Evolutionary conservation across 2,113 vertebrate genomes (phyloP), one percentile per base, ranked within the genome.

Genomic region (Nyctibius bracteatus): DNA sequence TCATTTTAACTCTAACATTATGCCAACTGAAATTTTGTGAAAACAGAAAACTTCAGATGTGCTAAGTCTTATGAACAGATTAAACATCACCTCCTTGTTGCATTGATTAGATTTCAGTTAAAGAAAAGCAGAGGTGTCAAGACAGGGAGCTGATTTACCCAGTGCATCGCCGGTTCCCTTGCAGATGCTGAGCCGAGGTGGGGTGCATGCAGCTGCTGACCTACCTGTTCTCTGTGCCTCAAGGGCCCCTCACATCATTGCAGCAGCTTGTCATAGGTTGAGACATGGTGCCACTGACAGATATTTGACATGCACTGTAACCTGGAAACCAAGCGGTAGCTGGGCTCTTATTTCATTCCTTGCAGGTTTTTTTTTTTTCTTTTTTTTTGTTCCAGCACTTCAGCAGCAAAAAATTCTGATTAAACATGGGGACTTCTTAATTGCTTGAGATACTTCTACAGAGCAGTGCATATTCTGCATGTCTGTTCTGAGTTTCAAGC

Each of bases 201-300:
- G 84, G 67, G 67, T 79, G 61, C 97, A 96, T 95, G 96, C 97
- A 94, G 67, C 92, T 73, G 92, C 92, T 97, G 97, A 98, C 98
- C 98, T 98, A 98, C 98, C 98, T 98, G 98, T 95, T 97, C 97
- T 68, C 67, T 97, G 94, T 86, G 96, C 96, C 97, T 98, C 96
- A 98, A 80, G 96, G 97, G 97, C 95, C 98, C 96, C 97, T 98
- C 97, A 96, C 81, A 94, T 97, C 92, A 82, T 59, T 93, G 92
- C 82, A 91, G 95, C 97, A 96, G 97, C 96, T 97, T 95, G 97
- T 97, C 98, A 97, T 59, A 92, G 78, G 90, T 65, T 96, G 95
- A 78, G 81, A 97, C 97, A 92, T 96, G 98, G 92, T 98, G 96
- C 81, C 96, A 97, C 92, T 96, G 95, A 97, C 93, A 97, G 55